Percentiles rank a stretch among this genome's conserved stretches.
phyloP scores from a whole-genome alignment of 2,888 invertebrate genomes.

The Leucoptera coffeella region DNA sequence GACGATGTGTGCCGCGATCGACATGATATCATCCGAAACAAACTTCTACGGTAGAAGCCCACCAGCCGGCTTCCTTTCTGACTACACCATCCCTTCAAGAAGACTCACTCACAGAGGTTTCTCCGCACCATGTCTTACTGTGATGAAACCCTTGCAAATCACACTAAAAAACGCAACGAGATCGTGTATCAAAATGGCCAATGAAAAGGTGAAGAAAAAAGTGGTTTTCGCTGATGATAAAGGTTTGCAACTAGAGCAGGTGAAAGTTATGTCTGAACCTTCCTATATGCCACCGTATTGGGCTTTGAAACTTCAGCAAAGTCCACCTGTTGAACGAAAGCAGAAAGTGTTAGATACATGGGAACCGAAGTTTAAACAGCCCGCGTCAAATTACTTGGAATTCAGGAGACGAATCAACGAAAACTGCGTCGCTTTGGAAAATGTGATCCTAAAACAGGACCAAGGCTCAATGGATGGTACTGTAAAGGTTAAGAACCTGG shows the following conservation, averaged over 20 bases:
- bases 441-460: constrained; percentile 81
- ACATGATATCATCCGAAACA: constrained; percentile 59
- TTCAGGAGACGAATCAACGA: constrained; percentile 76
- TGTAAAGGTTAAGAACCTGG: constrained; percentile 86
- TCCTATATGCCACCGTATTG: constrained; percentile 86
- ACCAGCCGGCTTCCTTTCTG: constrained; percentile 57
- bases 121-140: constrained; percentile 26
- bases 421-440: constrained; percentile 80
- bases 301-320: constrained; percentile 57
- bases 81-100: constrained; percentile 47
- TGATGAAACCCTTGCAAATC: constrained; percentile 26
- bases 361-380: constrained; percentile 82
- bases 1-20: constrained; percentile 44
- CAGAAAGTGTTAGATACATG: constrained; percentile 58
- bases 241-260: constrained; percentile 75
- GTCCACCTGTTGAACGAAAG: constrained; percentile 27
- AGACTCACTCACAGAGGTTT: constrained; percentile 24
- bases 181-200: constrained; percentile 28
- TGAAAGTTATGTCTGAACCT: constrained; percentile 84
- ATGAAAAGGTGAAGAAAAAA: constrained; percentile 58
- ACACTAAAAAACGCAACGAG: constrained; percentile 27
- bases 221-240: constrained; percentile 90
- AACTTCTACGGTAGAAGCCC: constrained; percentile 69
- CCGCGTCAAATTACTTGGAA: constrained; percentile 86
- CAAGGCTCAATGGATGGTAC: constrained; percentile 80